Percentiles rank a stretch among this genome's conserved stretches.
Conservation (phyloP, 1,140 invertebrate genomes). For the Penaeus indicus region DNA sequence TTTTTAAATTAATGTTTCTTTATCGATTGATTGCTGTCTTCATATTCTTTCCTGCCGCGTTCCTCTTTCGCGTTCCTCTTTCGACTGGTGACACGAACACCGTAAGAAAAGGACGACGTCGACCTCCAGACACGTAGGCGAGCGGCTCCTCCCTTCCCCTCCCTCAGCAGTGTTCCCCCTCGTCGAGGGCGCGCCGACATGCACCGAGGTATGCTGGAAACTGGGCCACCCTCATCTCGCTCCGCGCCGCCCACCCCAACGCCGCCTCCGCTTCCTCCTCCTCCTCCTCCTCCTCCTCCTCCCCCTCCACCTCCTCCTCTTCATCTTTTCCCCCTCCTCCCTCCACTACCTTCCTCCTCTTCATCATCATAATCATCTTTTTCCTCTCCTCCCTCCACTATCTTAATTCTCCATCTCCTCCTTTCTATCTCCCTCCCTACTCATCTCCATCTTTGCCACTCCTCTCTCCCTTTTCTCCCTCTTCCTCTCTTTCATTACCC, state of each 20-base stretch:
- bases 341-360: neutral
- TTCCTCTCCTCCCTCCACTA: neutral
- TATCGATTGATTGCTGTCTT: no score
- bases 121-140: no score
- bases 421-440: conserved; percentile 32
- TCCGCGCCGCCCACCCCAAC: neutral
- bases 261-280: neutral
- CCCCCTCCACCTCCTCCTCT: no score
- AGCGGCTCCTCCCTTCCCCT: no score
- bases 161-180: no score
- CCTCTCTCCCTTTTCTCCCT: neutral
- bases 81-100: no score
- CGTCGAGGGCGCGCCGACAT: no score
- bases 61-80: no score
- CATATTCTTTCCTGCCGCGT: no score
- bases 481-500: conserved; percentile 9
- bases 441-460: conserved; percentile 4
- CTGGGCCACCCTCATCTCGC: conserved; percentile 21
- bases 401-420: neutral
- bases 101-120: no score
- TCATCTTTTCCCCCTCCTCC: neutral
- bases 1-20: no score
- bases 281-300: neutral
- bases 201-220: conserved; percentile 29
- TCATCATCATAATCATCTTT: neutral